Evolutionary conservation across 2,888 invertebrate genomes (phyloP), one percentile per base, ranked within the genome.

Genomic region (Stramonita haemastoma): DNA sequence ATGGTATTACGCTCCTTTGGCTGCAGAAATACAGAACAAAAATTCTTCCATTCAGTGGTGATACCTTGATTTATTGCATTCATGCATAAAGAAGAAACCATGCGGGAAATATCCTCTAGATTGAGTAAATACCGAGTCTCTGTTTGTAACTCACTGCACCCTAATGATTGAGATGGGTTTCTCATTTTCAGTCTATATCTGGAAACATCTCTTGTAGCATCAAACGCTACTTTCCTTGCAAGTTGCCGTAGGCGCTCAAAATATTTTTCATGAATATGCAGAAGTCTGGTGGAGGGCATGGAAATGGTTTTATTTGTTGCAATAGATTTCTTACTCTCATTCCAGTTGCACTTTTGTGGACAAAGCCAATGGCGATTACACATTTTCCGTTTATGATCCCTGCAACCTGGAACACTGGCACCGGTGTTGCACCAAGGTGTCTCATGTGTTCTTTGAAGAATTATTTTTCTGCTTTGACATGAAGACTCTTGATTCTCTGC

Each of bases 51-150:
- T 6, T 36, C 73, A 0, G 32, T 8, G 8, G 87, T 87, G 36
- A 87, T 87, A 29, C 70, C 73, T 34, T 87, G 34, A 70, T 73
- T 22, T 4, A 8, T 29, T 11, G 87, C 87, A 26, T 73, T n/a
- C 87, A 87, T 87, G 73, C 66, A 73, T 13, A 87, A 73, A 17
- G 73, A 73, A 29, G 87, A 73, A 13, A 87, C 87, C 87, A 87
- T 87, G 29, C 73, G 73, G n/a, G 87, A 70, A 36, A 87, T 26
- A 19, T 87, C 87, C 15, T 73, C 46, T 26, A 87, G 87, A n/a
- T 36, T 73, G 17, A 87, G 34, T 26, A 87, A 46, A 26, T 87
- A 87, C 29, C 26, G 32, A 17, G 46, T n/a, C 8, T 87, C 73
- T 2, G 46, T n/a, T 22, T 19, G 36, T n/a, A 46, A 87, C 32